Evolutionary conservation across 2,888 invertebrate species (phyloP).

Genomic region (Lamproptera curius): DNA sequence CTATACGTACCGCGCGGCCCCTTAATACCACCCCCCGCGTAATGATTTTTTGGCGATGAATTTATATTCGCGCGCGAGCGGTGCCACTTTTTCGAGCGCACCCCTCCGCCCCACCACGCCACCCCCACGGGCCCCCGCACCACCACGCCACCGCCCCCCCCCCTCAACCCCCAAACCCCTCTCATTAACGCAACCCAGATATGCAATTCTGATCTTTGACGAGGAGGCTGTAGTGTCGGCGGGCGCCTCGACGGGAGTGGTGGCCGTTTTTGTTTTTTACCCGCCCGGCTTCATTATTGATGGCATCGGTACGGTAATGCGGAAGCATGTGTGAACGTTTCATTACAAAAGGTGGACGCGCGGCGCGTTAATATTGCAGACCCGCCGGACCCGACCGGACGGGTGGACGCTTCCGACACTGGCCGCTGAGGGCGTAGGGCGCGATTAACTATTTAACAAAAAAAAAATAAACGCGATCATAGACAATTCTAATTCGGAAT

Average conservation of each 20-base stretch:
- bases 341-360: slow-evolving; percentile 78
- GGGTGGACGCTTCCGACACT: slow-evolving; percentile 63
- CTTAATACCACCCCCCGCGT: slow-evolving; percentile 87
- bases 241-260: slow-evolving; percentile 75
- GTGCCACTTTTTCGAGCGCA: slow-evolving; percentile 77
- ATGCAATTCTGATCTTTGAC: slow-evolving; percentile 83
- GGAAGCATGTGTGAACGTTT: slow-evolving; percentile 79
- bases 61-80: slow-evolving; percentile 84
- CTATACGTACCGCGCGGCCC: slow-evolving; percentile 75
- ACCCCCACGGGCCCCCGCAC: no score
- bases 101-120: slow-evolving; percentile 55
- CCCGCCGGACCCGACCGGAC: slow-evolving; percentile 74
- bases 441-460: slow-evolving; percentile 38
- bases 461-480: slow-evolving; percentile 43
- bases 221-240: slow-evolving; percentile 78
- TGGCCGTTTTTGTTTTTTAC: slow-evolving; percentile 76
- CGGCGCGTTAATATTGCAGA: slow-evolving; percentile 77
- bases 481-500: slow-evolving; percentile 38
- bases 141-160: slow-evolving; percentile 72
- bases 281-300: slow-evolving; percentile 79
- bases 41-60: slow-evolving; percentile 93
- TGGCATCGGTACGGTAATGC: slow-evolving; percentile 78
- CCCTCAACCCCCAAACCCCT: slow-evolving; percentile 59
- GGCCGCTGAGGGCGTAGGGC: slow-evolving; percentile 4
- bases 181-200: slow-evolving; percentile 82